phyloP scores from a whole-genome alignment of 2,797 vertebrate genomes.

The Cuniculus paca region DNA sequence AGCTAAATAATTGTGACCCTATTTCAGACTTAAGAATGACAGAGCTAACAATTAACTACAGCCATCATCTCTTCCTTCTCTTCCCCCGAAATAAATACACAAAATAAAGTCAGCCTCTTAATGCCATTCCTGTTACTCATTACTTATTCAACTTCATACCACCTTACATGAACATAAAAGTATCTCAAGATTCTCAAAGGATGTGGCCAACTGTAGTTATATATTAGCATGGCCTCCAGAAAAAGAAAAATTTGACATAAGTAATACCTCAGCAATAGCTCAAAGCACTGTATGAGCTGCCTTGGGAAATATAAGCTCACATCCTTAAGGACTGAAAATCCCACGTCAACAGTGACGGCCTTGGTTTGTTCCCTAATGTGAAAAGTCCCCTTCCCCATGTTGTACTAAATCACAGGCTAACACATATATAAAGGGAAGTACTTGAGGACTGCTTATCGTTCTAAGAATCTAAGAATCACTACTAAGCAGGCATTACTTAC shows the following conservation, averaged over 20 bases:
- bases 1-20: conserved; percentile 52
- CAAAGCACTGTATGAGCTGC: background rate
- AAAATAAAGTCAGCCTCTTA: conserved; percentile 49
- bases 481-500: conserved; percentile 26
- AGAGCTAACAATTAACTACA: conserved; percentile 54
- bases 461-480: too few species aligned
- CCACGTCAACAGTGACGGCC: conserved; percentile 2
- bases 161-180: conserved; percentile 58
- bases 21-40: conserved; percentile 68
- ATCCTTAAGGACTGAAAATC: conserved; percentile 28
- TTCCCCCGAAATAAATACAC: conserved; percentile 49
- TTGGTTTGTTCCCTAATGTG: conserved; percentile 21
- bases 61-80: conserved; percentile 21
- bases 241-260: conserved; percentile 65
- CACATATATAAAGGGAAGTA: background rate
- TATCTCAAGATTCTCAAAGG: conserved; percentile 59
- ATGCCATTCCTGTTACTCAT: conserved; percentile 48
- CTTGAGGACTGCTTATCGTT: background rate
- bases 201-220: conserved; percentile 61
- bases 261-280: conserved; percentile 5
- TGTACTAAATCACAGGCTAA: conserved; percentile 38
- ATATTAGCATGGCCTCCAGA: conserved; percentile 20
- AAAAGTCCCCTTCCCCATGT: background rate
- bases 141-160: conserved; percentile 57
- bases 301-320: conserved; percentile 58